These are phyloP conservation scores for Nephrocerus scutellatus DNA, from an alignment of 2,888 invertebrate species.

Conservation along the genomic window DNA sequence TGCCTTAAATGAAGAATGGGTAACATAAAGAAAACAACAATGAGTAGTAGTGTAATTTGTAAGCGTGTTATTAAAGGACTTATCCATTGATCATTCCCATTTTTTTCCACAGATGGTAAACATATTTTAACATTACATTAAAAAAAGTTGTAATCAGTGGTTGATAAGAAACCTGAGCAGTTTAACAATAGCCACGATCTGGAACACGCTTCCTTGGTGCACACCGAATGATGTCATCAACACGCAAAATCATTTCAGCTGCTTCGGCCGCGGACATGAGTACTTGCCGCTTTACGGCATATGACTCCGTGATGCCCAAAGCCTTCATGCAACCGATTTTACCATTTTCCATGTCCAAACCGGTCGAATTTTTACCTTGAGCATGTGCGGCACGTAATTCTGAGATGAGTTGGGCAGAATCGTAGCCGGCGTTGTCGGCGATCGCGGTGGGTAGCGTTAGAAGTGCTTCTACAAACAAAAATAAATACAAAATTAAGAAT, in stretches of 20 bases:
- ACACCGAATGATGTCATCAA: slow-evolving; percentile 92
- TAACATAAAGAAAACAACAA: no score
- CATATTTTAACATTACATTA: no score
- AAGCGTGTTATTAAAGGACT: no score
- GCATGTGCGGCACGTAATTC: slow-evolving; percentile 86
- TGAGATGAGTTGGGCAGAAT: slow-evolving; percentile 91
- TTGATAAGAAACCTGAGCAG: no score
- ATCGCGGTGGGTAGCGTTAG: slow-evolving; percentile 88
- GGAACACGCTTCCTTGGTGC: slow-evolving; percentile 82
- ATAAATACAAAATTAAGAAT: neutral
- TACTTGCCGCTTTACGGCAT: slow-evolving; percentile 93
- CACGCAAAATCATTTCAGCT: slow-evolving; percentile 97
- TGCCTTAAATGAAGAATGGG: no score
- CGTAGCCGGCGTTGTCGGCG: slow-evolving; percentile 97
- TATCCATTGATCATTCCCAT: no score
- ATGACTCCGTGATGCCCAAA: slow-evolving; percentile 93
- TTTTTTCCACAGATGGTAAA: no score
- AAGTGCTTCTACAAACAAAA: slow-evolving; percentile 55
- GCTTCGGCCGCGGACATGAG: slow-evolving; percentile 91
- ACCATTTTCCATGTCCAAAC: slow-evolving; percentile 83
- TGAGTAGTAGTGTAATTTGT: no score
- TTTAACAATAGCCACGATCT: slow-evolving; percentile 61
- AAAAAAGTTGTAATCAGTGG: no score
- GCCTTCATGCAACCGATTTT: slow-evolving; percentile 82
- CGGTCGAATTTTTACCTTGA: slow-evolving; percentile 61